Evolutionary conservation across 1,140 invertebrate species (phyloP).

Genomic region (Calliopsis andreniformis): DNA sequence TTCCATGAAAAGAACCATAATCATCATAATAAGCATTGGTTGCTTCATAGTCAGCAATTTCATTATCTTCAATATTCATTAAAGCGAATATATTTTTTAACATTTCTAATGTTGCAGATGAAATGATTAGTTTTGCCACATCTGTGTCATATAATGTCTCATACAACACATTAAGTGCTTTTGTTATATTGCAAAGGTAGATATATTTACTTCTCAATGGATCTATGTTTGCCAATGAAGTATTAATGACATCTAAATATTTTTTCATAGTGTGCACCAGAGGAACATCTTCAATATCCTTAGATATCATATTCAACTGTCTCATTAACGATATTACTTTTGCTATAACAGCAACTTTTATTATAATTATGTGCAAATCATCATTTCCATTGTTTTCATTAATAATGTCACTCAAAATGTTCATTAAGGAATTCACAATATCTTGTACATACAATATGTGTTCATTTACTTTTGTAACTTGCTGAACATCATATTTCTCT

Average conservation of each 20-base stretch:
- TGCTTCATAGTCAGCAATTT: neutral
- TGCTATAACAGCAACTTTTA: slow-evolving; percentile 59
- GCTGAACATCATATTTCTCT: neutral
- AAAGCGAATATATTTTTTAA: slow-evolving; percentile 64
- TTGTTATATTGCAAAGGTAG: slow-evolving; percentile 53
- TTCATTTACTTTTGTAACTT: slow-evolving; percentile 12
- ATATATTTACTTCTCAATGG: slow-evolving; percentile 44
- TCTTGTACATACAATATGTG: slow-evolving; percentile 43
- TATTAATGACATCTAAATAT: slow-evolving; percentile 35
- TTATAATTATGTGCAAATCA: slow-evolving; percentile 57
- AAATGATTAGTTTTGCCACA: slow-evolving; percentile 64
- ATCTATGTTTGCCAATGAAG: slow-evolving; percentile 44
- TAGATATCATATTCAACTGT: slow-evolving; percentile 55
- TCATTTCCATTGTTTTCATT: slow-evolving; percentile 31
- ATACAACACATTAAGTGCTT: slow-evolving; percentile 65
- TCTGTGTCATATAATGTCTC: slow-evolving; percentile 49
- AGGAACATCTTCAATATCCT: slow-evolving; percentile 36
- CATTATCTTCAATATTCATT: slow-evolving; percentile 44
- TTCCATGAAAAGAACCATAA: slow-evolving; percentile 25
- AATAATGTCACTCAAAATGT: slow-evolving; percentile 45
- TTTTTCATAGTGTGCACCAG: slow-evolving; percentile 30
- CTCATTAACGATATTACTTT: slow-evolving; percentile 61
- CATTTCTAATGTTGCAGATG: slow-evolving; percentile 42
- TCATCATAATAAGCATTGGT: slow-evolving; percentile 22
- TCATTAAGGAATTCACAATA: slow-evolving; percentile 52